Base-by-base conservation (phyloP, 2,888 invertebrate species). In the Bhutanitis thaidina region DNA sequence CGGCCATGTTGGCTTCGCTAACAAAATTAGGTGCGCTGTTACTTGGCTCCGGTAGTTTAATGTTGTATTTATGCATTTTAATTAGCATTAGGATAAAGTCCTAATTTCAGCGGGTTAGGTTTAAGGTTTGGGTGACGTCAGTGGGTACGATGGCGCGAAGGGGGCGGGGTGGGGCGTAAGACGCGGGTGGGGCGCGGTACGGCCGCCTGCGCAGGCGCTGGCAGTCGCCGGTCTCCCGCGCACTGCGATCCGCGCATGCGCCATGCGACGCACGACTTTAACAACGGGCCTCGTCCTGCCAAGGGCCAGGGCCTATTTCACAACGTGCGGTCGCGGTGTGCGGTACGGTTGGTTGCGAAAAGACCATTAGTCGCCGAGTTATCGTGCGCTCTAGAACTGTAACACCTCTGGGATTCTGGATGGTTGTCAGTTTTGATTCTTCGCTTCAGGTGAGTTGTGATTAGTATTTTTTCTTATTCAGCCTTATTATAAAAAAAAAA, bases 1-100 rank as follows among this genome's bases (percentile, higher is more conserved):
- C 85, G 82, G 82, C 84, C 84, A 84, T 85, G 73, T 83, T 83
- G 74, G 77, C 76, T 74, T 71, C 71, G 65, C 63, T 15, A 3
- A 14, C 25, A n/a, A 34, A 34, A 34, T 12, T 5, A 1, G 43
- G 29, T 30, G 9, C n/a, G n/a, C 14, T 15, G 20, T 27, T 35
- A 20, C 16, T 34, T 25, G 27, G 40, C 10, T 40, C 27, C 34
- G 20, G 15, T 25, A 27, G 15, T 48, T 39, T 32, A 47, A 47
- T 48, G 35, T 37, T 43, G 41, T 36, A 37, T 43, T 43, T 7
- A 8, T 27, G 37, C n/a, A 37, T 30, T 49, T 29, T 37, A n/a
- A 30, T 38, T 37, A 34, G 34, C 34, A 34, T 7, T 20, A 32
- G 38, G 35, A 32, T 38, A 38, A 27, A 14, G 43, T 49, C 49